phyloP scores from a whole-genome alignment of 2,113 vertebrate genomes.

The Macrotis lagotis region DNA sequence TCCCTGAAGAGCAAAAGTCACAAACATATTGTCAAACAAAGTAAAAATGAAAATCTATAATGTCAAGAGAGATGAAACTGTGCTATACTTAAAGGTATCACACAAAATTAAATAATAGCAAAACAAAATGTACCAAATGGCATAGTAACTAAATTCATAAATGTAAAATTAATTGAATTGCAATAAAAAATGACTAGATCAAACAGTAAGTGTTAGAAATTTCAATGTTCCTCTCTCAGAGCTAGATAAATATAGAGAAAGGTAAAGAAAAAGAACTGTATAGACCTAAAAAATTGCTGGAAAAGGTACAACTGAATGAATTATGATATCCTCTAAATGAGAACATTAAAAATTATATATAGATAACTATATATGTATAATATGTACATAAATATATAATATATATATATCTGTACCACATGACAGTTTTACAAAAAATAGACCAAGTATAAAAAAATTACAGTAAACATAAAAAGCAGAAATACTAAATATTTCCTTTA shows the following conservation, averaged over 20 bases:
- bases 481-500: neutral
- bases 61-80: neutral
- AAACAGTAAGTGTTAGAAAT: neutral
- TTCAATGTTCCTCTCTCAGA: neutral
- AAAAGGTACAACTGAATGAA: neutral
- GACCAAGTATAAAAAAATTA: neutral
- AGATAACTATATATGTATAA: neutral
- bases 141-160: neutral
- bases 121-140: neutral
- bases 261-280: neutral
- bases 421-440: neutral
- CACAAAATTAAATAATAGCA: neutral
- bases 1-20: neutral
- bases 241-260: neutral
- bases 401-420: neutral
- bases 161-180: neutral
- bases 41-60: neutral
- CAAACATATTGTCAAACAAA: neutral
- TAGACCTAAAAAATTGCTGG: neutral
- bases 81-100: neutral
- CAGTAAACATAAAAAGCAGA: neutral
- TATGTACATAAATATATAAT: neutral
- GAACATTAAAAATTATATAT: neutral
- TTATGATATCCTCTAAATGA: neutral
- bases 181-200: neutral